Conservation (phyloP, 2,888 invertebrate species). For the Steromphala cineraria region DNA sequence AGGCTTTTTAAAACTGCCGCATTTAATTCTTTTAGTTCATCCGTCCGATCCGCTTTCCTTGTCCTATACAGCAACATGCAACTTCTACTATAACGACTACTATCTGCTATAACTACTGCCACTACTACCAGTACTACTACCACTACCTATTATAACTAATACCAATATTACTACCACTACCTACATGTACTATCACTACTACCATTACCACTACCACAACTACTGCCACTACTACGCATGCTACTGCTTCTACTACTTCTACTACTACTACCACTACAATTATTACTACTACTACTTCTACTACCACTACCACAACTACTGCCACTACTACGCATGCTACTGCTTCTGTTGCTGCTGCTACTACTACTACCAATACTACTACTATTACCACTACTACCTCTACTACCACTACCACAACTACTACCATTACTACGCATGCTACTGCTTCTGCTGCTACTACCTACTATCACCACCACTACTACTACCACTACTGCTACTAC, state of each 20-base stretch:
- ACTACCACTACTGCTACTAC: constrained; percentile 1
- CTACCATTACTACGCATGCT: constrained; percentile 18
- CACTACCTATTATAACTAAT: too few relatives aligned
- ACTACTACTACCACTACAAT: constrained; percentile 21
- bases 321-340: constrained; percentile 22
- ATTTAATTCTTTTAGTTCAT: too few relatives aligned
- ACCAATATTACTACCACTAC: not conserved
- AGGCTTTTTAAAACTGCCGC: too few relatives aligned
- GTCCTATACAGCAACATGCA: too few relatives aligned
- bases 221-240: constrained; percentile 21
- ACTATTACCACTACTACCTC: constrained; percentile 9
- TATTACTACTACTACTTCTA: constrained; percentile 16
- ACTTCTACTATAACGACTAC: too few relatives aligned
- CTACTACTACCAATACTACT: constrained; percentile 21
- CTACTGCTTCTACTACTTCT: constrained; percentile 18
- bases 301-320: constrained; percentile 21
- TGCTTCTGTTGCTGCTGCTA: constrained; percentile 22
- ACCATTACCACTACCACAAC: constrained; percentile 20
- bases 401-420: constrained; percentile 13
- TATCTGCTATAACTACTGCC: too few relatives aligned
- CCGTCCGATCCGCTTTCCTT: too few relatives aligned
- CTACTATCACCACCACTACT: constrained; percentile 20
- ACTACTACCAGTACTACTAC: not conserved
- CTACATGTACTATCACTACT: not conserved
- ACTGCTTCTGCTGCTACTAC: constrained; percentile 22